phyloP scores from a whole-genome alignment of 2,888 invertebrate genomes.

The Drosophila stalkeri region DNA sequence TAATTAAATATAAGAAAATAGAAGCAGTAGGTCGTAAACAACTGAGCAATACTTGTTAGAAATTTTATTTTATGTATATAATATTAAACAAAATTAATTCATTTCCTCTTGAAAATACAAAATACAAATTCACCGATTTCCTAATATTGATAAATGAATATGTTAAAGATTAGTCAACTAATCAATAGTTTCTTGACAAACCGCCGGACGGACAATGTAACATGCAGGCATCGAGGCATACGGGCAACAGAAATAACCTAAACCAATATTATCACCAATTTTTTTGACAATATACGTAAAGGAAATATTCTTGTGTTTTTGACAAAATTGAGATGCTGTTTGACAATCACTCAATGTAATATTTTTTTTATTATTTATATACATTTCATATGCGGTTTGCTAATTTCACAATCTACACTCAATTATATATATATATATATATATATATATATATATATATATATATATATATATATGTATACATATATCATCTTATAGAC shows the following conservation, averaged over 20 bases:
- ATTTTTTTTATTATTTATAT: neutral
- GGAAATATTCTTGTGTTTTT: neutral
- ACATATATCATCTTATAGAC: neutral
- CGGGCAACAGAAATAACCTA: neutral
- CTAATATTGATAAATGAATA: too few species aligned
- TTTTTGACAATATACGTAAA: neutral
- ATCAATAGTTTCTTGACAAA: too few species aligned
- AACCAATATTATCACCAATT: neutral
- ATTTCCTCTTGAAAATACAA: too few species aligned
- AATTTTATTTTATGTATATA: too few species aligned
- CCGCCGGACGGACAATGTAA: too few species aligned
- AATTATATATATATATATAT: too few species aligned
- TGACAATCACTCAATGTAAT: neutral
- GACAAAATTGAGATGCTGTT: neutral
- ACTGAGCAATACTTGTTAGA: neutral
- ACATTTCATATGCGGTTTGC: neutral
- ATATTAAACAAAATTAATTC: too few species aligned
- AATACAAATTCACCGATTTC: too few species aligned
- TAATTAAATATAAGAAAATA: neutral
- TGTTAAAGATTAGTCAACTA: too few species aligned
- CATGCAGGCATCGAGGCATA: too few species aligned
- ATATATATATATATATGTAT: too few species aligned
- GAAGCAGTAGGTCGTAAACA: neutral
- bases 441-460: too few species aligned
- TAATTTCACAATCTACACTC: neutral